Evolutionary conservation across 2,113 vertebrate species (phyloP).

Genomic region (Morone chrysops): DNA sequence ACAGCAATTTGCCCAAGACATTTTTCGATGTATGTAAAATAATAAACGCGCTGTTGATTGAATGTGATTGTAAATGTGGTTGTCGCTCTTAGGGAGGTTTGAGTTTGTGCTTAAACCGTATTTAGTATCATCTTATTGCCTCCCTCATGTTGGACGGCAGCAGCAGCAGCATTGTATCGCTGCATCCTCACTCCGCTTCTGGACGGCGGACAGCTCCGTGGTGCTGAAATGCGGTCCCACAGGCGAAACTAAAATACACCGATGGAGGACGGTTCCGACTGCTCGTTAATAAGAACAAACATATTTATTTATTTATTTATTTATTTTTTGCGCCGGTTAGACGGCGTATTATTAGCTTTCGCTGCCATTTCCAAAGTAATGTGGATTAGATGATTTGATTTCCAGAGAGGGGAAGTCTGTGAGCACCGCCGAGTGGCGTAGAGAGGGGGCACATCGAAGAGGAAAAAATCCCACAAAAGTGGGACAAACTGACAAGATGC

Average conservation of each 20-base stretch:
- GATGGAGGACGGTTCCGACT: neutral
- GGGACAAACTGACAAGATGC: constrained; percentile 14
- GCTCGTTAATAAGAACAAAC: constrained; percentile 12
- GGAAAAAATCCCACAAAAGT: neutral
- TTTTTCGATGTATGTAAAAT: neutral
- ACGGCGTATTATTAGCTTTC: constrained; percentile 17
- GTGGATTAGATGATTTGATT: constrained; percentile 53
- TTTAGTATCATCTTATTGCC: constrained; percentile 2
- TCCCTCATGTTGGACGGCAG: neutral
- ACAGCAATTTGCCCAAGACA: neutral
- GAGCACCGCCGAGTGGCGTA: constrained; percentile 85
- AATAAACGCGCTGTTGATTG: neutral
- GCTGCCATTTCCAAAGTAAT: constrained; percentile 48
- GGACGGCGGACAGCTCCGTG: constrained; percentile 74
- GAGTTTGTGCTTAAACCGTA: constrained; percentile 27
- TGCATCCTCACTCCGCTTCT: neutral
- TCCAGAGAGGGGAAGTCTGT: constrained; percentile 73
- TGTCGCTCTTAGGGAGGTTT: constrained; percentile 17
- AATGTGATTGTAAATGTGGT: neutral
- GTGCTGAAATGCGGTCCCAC: constrained; percentile 62
- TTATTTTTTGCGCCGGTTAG: neutral
- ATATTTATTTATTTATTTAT: neutral
- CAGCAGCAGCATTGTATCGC: constrained; percentile 22
- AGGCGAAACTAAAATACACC: constrained; percentile 15
- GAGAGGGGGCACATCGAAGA: constrained; percentile 70